These are phyloP conservation scores for Catocala sponsa DNA, from an alignment of 2,888 invertebrate species.

Conservation along the genomic window DNA sequence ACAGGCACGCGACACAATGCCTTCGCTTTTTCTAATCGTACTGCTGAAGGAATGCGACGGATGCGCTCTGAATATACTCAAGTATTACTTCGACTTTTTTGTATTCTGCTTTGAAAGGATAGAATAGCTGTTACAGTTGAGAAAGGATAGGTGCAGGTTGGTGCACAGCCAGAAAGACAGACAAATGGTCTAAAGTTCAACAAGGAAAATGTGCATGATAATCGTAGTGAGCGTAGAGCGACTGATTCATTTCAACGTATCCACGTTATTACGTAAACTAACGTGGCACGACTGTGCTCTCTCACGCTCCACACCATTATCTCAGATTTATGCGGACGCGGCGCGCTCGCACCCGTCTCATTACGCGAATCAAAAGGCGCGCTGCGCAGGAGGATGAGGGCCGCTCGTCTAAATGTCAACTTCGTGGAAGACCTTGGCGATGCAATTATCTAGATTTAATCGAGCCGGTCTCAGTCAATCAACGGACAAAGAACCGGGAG, in stretches of 20 bases:
- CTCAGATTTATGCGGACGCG: constrained; percentile 78
- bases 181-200: constrained; percentile 56
- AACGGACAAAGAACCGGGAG: constrained; percentile 71
- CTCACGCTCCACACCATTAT: constrained; percentile 82
- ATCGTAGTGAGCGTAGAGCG: constrained; percentile 59
- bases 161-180: constrained; percentile 14
- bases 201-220: constrained; percentile 68
- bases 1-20: constrained; percentile 71
- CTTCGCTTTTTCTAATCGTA: constrained; percentile 65
- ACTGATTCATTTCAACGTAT: constrained; percentile 71
- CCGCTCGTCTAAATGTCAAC: constrained; percentile 78
- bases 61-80: constrained; percentile 17
- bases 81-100: not conserved
- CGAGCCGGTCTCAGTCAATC: constrained; percentile 70
- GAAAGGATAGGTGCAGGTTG: no score
- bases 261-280: constrained; percentile 79
- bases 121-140: no score
- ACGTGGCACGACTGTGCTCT: constrained; percentile 80
- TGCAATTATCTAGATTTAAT: constrained; percentile 79
- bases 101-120: no score
- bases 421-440: constrained; percentile 76
- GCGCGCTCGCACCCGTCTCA: constrained; percentile 77
- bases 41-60: constrained; percentile 39
- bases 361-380: constrained; percentile 78
- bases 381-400: constrained; percentile 61